Evolutionary conservation across 1,140 invertebrate genomes (phyloP), one percentile per base, ranked within the genome.

Genomic region (Caenorhabditis remanei): DNA sequence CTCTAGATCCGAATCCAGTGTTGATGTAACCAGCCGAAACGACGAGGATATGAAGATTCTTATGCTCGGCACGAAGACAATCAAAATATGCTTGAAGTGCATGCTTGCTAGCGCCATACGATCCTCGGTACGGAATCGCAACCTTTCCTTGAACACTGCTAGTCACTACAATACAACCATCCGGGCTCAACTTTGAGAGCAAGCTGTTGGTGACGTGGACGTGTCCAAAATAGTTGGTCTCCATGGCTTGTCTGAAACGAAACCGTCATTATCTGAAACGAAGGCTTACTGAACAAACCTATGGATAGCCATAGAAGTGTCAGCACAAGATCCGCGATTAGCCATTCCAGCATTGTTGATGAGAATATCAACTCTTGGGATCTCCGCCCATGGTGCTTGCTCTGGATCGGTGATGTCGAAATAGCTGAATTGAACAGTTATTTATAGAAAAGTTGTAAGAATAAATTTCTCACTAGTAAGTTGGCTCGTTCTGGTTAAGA

Each of bases 201-300:
- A 94, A 14, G 96, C 96, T 71, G 95, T 97, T 98, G 4, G 96
- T 96, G 11, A 98, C 93, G 55, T 95, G 96, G 85, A 98, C 94
- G 90, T 96, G 95, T 48, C 96, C 96, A 94, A 98, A 97, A 93
- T 97, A 98, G 94, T 99, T 99, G 4, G 97, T 95, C 43, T 95
- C 93, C 97, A 99, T 98, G 21, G 99, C 94, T 94, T 96, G 95
- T 71, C 95, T 86, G 53, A 21, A 86, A 53, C 14, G 4, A 40
- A 7, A n/a, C 14, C 13, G 0, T 50, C 0, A 43, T 14, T 16
- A 50, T 13, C 8, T 19, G 43, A 50, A 19, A 46, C 21, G 7
- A 16, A 46, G 2, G 2, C 14, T 0, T 50, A 9, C 8, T 13
- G 13, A 8, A 32, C 5, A n/a, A 55, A 86, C 85, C 67, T 86